Evolutionary conservation across 2,797 vertebrate genomes (phyloP), one percentile per base, ranked within the genome.

Genomic region (Macroramphosus scolopax): DNA sequence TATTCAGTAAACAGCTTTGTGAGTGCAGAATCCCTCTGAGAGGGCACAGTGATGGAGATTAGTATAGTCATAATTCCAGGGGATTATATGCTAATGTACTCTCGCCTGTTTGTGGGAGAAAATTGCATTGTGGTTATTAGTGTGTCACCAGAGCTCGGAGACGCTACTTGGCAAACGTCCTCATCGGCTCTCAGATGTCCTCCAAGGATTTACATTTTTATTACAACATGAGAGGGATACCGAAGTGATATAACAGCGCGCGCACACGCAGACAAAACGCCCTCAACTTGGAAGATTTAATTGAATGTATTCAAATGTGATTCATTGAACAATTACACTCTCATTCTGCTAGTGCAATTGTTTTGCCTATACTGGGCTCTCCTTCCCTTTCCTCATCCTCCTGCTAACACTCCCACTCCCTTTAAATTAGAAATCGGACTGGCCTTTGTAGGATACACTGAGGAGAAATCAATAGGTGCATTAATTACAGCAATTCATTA

Each of bases 401-500:
- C 65, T 63, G 66, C 73, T 68, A 78, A 83, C 83, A 75, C 82
- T 61, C 89, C 82, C 83, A 78, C 89, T 93, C 92, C 88, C 86
- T 91, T 91, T 93, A 95, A 95, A 95, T 96, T 95, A 94, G 94
- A 96, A 94, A 94, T 92, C 81, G 87, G 92, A 92, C 91, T 91
- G 88, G 92, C 91, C 92, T 94, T 94, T 92, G 90, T 88, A 88
- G 90, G 83, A 91, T 89, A 92, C 82, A 87, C 87, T 85, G 88
- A 89, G 86, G 88, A 88, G 84, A 90, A 94, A 98, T 96, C 93
- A 92, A 96, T 95, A 88, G 83, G 75, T 89, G 87, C 92, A 94
- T 97, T 96, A 95, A 98, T 97, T 96, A 96, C 92, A 89, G 90
- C 92, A 92, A 93, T 96, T 96, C 92, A 94, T 97, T 98, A 95